These are phyloP conservation scores for Pseudanteris insignis DNA, from an alignment of 2,888 invertebrate genomes.

Conservation along the genomic window DNA sequence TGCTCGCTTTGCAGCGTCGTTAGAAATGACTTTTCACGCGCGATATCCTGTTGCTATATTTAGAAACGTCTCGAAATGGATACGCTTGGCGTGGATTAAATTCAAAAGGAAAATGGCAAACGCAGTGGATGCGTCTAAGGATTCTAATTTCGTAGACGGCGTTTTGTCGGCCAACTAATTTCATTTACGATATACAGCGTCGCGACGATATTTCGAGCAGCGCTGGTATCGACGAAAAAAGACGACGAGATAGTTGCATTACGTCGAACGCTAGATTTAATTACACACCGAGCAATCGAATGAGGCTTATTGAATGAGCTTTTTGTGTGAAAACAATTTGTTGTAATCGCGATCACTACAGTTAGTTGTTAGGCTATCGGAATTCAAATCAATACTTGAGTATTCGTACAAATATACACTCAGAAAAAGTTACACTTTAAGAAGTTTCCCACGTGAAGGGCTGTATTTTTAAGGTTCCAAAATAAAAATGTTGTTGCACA, in stretches of 20 bases:
- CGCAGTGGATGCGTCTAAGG: conserved; percentile 12
- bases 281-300: not conserved
- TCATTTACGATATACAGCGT: conserved; percentile 13
- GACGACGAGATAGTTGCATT: too few relatives aligned
- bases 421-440: too few relatives aligned
- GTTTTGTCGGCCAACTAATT: conserved; percentile 21
- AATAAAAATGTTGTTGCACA: too few relatives aligned
- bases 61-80: not conserved
- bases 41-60: conserved; percentile 3
- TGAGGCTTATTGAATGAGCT: conserved; percentile 7
- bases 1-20: too few relatives aligned
- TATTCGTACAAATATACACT: too few relatives aligned
- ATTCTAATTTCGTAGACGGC: conserved; percentile 20
- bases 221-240: conserved; percentile 11
- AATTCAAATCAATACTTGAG: too few relatives aligned
- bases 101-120: conserved; percentile 17
- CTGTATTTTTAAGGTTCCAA: too few relatives aligned
- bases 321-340: too few relatives aligned
- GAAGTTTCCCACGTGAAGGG: too few relatives aligned
- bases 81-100: conserved; percentile 11
- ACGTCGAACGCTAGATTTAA: not conserved
- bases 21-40: not conserved
- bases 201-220: conserved; percentile 8
- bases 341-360: too few relatives aligned
- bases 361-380: too few relatives aligned